phyloP scores from a whole-genome alignment of 2,888 invertebrate species.

The Nomada lathburiana region DNA sequence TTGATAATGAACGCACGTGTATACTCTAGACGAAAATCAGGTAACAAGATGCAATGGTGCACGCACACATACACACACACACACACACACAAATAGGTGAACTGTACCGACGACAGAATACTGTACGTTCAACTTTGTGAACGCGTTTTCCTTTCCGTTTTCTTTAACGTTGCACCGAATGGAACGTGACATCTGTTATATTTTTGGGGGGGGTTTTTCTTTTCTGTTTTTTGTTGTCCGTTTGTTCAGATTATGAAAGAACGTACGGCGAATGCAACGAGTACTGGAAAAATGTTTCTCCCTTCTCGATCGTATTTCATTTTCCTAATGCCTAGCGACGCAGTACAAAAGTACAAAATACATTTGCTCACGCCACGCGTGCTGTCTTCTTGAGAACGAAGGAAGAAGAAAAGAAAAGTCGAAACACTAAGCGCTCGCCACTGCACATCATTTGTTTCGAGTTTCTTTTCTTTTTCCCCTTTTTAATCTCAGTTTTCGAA shows the following conservation, averaged over 20 bases:
- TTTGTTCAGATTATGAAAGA: slow-evolving; percentile 38
- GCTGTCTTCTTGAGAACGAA: neutral
- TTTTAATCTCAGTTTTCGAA: slow-evolving; percentile 45
- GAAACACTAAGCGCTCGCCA: slow-evolving; percentile 28
- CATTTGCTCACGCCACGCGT: slow-evolving; percentile 38
- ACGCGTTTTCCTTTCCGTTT: slow-evolving; percentile 2
- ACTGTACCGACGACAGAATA: slow-evolving; percentile 63
- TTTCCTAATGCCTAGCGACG: slow-evolving; percentile 45
- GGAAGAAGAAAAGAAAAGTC: neutral
- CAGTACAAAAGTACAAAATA: slow-evolving; percentile 72
- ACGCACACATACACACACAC: slow-evolving; percentile 7
- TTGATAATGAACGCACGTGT: slow-evolving; percentile 32
- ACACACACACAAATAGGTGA: slow-evolving; percentile 29
- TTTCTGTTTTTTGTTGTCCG: slow-evolving; percentile 2
- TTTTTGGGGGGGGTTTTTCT: neutral
- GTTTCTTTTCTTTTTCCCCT: neutral
- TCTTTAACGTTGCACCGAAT: slow-evolving; percentile 40
- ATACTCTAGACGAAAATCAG: slow-evolving; percentile 57
- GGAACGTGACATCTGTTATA: slow-evolving; percentile 31
- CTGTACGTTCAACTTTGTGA: slow-evolving; percentile 61
- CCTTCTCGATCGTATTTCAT: slow-evolving; percentile 56
- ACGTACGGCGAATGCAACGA: slow-evolving; percentile 41
- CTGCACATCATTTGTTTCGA: neutral
- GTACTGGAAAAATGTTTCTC: slow-evolving; percentile 41
- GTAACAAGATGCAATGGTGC: slow-evolving; percentile 66